These are phyloP conservation scores for Amphipoea oculea DNA, from an alignment of 2,888 invertebrate genomes.

Conservation along the genomic window DNA sequence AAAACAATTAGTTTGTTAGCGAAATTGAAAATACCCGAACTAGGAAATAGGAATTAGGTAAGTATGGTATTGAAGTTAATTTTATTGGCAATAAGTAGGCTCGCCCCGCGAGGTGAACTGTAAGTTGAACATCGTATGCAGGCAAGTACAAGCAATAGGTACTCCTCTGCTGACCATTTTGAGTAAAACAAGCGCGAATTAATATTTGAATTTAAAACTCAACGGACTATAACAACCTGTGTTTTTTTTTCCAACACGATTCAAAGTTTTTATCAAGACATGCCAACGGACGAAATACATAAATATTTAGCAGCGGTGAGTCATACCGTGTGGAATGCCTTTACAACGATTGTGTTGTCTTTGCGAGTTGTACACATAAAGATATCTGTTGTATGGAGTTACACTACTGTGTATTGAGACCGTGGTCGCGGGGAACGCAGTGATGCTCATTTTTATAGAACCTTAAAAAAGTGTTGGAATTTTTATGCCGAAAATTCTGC, in stretches of 20 bases:
- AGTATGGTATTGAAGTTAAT: too few species aligned
- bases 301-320: conserved; percentile 48
- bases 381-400: conserved; percentile 8
- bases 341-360: conserved; percentile 18
- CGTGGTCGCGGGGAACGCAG: too few species aligned
- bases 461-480: too few species aligned
- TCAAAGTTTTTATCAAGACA: conserved; percentile 52
- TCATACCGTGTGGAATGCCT: conserved; percentile 53
- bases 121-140: neutral
- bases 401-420: neutral
- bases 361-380: neutral
- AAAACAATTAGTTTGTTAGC: conserved; percentile 2
- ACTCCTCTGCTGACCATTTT: conserved; percentile 8
- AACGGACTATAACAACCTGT: conserved; percentile 33
- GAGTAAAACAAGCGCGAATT: conserved; percentile 1
- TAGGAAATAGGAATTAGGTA: too few species aligned
- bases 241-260: conserved; percentile 22
- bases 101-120: neutral
- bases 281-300: conserved; percentile 58
- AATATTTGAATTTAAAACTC: conserved; percentile 44
- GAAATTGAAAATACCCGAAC: neutral
- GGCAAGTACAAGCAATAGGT: neutral
- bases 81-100: neutral
- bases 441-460: neutral
- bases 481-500: neutral